These are phyloP conservation scores for Tetraneura akinire DNA, from an alignment of 1,140 invertebrate species.

Conservation along the genomic window DNA sequence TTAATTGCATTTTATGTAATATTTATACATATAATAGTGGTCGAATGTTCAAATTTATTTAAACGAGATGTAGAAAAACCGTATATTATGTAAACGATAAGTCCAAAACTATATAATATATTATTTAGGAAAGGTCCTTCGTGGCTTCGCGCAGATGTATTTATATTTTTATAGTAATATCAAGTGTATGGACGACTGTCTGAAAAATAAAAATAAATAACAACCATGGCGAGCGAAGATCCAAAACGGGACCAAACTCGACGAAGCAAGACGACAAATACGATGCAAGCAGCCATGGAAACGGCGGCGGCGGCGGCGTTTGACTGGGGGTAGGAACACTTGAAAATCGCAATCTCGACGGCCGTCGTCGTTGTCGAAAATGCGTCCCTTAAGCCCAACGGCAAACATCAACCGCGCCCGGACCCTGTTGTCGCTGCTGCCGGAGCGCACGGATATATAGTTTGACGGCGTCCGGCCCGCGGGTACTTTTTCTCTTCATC, in stretches of 20 bases:
- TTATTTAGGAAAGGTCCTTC: no score
- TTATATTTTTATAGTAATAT: no score
- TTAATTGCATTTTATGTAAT: no score
- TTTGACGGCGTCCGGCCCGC: constrained; percentile 40
- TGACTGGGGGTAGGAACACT: constrained; percentile 1
- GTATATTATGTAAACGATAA: no score
- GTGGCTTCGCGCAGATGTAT: no score
- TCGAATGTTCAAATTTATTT: no score
- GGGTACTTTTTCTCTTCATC: constrained; percentile 44
- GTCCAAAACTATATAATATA: no score
- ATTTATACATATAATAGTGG: no score
- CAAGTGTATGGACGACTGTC: no score
- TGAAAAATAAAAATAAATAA: no score
- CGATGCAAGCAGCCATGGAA: constrained; percentile 36
- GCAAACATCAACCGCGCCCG: constrained; percentile 44
- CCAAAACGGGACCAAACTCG: background rate
- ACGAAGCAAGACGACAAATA: background rate
- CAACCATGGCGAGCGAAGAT: no score
- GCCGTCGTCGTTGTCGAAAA: constrained; percentile 42
- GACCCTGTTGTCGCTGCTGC: background rate
- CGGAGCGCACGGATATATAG: constrained; percentile 2
- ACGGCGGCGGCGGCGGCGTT: constrained; percentile 21
- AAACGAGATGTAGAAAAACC: no score
- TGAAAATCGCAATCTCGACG: constrained; percentile 50
- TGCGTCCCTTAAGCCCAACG: constrained; percentile 50